A percentile compares a stretch with the other conserved stretches of the same genome.
These are phyloP conservation scores for Menidia beryllina DNA, from an alignment of 2,113 vertebrate genomes.

Conservation along the genomic window DNA sequence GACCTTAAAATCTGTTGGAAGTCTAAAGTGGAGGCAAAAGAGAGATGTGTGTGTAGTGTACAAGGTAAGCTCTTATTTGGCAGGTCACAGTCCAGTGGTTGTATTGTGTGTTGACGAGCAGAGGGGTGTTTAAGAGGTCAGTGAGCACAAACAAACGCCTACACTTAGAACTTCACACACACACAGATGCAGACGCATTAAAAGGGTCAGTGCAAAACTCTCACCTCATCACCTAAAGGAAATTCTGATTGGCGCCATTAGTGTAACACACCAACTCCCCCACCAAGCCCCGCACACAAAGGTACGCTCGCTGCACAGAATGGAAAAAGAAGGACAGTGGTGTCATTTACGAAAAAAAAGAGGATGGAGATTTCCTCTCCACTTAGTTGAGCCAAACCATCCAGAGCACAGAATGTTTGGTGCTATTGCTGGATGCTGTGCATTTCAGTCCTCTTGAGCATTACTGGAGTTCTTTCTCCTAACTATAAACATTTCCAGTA, in stretches of 20 bases:
- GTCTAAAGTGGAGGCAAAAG: slow-evolving; percentile 39
- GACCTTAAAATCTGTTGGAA: slow-evolving; percentile 61
- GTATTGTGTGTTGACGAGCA: slow-evolving; percentile 81
- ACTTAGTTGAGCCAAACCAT: too few relatives aligned
- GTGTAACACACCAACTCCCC: slow-evolving; percentile 41
- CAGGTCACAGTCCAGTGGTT: slow-evolving; percentile 85
- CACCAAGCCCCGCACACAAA: slow-evolving; percentile 20
- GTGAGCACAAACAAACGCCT: slow-evolving; percentile 74
- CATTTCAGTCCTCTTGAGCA: too few relatives aligned
- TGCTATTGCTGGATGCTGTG: too few relatives aligned
- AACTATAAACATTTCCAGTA: too few relatives aligned
- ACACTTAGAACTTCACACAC: slow-evolving; percentile 55
- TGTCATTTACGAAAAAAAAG: too few relatives aligned
- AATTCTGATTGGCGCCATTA: slow-evolving; percentile 74
- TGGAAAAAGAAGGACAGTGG: background rate
- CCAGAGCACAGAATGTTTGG: too few relatives aligned
- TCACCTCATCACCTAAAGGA: slow-evolving; percentile 71
- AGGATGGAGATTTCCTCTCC: too few relatives aligned
- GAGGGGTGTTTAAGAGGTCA: slow-evolving; percentile 85
- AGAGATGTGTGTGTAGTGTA: slow-evolving; percentile 59
- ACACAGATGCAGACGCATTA: slow-evolving; percentile 66
- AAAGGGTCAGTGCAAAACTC: slow-evolving; percentile 77
- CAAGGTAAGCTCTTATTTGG: slow-evolving; percentile 82
- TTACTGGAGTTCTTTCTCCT: too few relatives aligned
- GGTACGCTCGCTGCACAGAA: slow-evolving; percentile 30